Conservation (phyloP, 2,797 vertebrate species). For the Leptoclinus maculatus region DNA sequence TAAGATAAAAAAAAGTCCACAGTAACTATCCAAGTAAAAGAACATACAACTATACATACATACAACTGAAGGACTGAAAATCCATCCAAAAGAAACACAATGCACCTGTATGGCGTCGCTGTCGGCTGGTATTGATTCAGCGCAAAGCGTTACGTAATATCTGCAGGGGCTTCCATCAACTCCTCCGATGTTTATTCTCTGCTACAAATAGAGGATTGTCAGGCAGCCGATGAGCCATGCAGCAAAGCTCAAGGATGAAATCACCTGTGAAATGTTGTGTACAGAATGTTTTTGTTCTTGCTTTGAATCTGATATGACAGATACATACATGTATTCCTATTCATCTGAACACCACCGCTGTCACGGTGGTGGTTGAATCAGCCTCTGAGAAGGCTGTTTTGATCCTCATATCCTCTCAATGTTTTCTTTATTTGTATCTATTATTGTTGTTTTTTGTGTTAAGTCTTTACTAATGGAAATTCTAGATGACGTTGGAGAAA, state of each 20-base stretch:
- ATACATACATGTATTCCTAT: conserved; percentile 49
- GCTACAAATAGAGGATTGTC: conserved; percentile 67
- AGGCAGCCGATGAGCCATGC: conserved; percentile 65
- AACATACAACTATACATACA: too few species aligned
- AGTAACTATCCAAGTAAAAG: neutral
- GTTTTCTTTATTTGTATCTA: conserved; percentile 19
- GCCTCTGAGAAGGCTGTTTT: conserved; percentile 26
- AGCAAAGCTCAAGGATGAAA: conserved; percentile 60
- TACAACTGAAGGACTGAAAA: neutral
- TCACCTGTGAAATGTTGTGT: conserved; percentile 64
- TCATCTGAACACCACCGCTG: conserved; percentile 51
- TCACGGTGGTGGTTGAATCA: conserved; percentile 15
- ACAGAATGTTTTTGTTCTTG: conserved; percentile 26
- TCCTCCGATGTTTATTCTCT: conserved; percentile 59
- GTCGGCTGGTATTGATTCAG: conserved; percentile 59
- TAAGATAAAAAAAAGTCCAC: neutral
- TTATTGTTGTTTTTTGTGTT: conserved; percentile 23
- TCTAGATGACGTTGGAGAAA: neutral
- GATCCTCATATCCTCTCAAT: conserved; percentile 24
- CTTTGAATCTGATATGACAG: conserved; percentile 58
- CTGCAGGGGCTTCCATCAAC: conserved; percentile 65
- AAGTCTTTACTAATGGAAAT: neutral
- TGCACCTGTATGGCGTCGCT: conserved; percentile 34
- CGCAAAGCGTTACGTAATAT: conserved; percentile 69
- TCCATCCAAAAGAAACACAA: conserved; percentile 8